These are phyloP conservation scores for Drosophila mimetica DNA, from an alignment of 2,888 invertebrate species.

Conservation along the genomic window DNA sequence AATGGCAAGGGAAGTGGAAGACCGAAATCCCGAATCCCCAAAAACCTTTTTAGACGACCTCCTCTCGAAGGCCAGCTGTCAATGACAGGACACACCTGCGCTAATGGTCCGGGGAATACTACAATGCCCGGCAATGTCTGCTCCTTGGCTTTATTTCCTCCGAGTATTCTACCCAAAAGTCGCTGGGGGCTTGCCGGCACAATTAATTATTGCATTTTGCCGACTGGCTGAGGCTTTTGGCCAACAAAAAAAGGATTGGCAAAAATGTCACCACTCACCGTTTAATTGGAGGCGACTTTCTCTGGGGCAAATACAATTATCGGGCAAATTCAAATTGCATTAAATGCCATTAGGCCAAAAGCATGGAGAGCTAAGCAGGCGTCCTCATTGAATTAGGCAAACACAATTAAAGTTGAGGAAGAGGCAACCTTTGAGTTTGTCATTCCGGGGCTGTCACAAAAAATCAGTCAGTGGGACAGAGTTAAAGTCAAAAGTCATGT, in stretches of 20 bases:
- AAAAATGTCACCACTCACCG: constrained; percentile 7
- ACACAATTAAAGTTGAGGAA: constrained; percentile 36
- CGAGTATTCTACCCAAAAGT: constrained; percentile 22
- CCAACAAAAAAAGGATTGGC: constrained; percentile 40
- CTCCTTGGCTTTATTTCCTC: constrained; percentile 31
- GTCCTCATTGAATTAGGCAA: constrained; percentile 58
- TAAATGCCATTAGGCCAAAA: constrained; percentile 61
- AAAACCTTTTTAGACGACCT: constrained; percentile 24
- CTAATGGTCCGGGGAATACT: constrained; percentile 31
- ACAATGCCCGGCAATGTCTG: constrained; percentile 13
- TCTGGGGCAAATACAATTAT: constrained; percentile 57
- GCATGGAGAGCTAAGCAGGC: constrained; percentile 43
- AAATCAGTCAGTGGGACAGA: constrained; percentile 33
- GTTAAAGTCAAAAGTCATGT: constrained; percentile 43
- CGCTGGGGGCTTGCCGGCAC: constrained; percentile 57
- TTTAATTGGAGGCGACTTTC: constrained; percentile 35
- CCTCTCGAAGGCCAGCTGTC: constrained; percentile 29
- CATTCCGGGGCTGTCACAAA: constrained; percentile 5
- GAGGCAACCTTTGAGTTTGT: constrained; percentile 22
- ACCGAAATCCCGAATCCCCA: constrained; percentile 18
- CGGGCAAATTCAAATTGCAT: constrained; percentile 69
- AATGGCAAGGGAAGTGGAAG: neutral
- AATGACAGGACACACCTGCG: constrained; percentile 44
- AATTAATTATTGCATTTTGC: constrained; percentile 61
- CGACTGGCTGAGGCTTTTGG: neutral